Evolutionary conservation across 2,113 vertebrate genomes (phyloP), one percentile per base, ranked within the genome.

Genomic region (Ailurus styani): DNA sequence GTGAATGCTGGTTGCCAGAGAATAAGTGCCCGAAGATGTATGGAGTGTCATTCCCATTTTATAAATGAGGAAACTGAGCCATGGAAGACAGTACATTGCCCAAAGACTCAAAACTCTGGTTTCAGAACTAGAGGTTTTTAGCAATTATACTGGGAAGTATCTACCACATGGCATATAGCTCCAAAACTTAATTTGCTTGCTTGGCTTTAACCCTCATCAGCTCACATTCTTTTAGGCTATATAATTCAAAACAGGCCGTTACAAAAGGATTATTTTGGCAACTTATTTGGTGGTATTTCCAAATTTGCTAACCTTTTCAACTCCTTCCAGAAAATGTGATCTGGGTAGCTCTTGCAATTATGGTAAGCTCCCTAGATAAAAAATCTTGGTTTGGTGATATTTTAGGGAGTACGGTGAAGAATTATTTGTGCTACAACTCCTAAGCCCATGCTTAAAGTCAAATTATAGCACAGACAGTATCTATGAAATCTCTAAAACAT

Each of bases 221-320:
- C 12, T 93, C 79, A 90, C 40, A 90, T 90, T 90, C 37, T 73
- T 57, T 70, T 52, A 73, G 85, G 37, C 27, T 81, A 54, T 72
- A 52, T 83, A 89, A 95, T 78, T 72, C 20, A 40, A 91, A 97
- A 85, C 45, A 97, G 34, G 47, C n/a, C n/a, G 3, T 93, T 96
- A 78, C 70, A 89, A 83, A 92, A 45, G 37, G 18, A 93, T 87
- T 91, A 52, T 70, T 89, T 90, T 92, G 88, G 50, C 50, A 75
- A 62, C 50, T 79, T 95, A 86, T 81, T 84, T 97, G 60, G 40
- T 96, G 37, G 4, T 79, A 89, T 93, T 95, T 89, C 77, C 62
- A 89, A 85, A 89, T 94, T 93, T 85, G 13, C 27, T 91, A 87
- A 68, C 21, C 37, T 96, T 97, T 92, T 88, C 72, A 91, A 60